A percentile compares a stretch with the other conserved stretches of the same genome.
phyloP scores from a whole-genome alignment of 2,113 vertebrate species.

The Butorides virescens region DNA sequence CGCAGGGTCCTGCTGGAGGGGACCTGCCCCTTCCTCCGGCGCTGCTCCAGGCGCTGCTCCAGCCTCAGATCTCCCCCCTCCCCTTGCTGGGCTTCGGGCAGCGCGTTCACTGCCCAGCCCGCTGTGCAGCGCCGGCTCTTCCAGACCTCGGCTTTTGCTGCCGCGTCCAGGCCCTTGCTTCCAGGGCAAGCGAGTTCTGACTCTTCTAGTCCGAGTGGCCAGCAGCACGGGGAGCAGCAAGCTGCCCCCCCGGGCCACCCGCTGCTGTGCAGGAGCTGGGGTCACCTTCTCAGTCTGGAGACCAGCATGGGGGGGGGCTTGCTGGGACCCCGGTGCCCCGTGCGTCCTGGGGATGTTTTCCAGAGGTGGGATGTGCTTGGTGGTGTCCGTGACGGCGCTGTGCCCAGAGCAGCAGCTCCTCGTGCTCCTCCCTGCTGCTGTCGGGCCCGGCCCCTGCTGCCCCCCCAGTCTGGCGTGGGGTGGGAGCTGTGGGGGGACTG shows the following conservation, averaged over 20 bases:
- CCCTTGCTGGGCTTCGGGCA: rapidly evolving
- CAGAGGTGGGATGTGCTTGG: not conserved
- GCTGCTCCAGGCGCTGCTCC: not conserved
- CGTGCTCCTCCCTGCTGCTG: rapidly evolving
- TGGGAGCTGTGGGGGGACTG: not conserved
- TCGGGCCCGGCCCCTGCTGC: not conserved
- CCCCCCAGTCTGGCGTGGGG: rapidly evolving
- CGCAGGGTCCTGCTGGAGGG: not conserved
- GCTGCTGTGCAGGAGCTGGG: not conserved
- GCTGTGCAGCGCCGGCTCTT: not conserved
- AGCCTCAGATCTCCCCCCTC: not conserved
- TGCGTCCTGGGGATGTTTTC: not conserved
- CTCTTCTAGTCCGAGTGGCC: rapidly evolving
- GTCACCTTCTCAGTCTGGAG: not conserved
- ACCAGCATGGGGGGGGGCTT: too few relatives aligned
- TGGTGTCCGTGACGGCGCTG: rapidly evolving
- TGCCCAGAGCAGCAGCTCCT: not conserved
- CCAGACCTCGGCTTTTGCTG: not conserved
- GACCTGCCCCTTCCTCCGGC: not conserved
- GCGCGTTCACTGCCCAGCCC: rapidly evolving
- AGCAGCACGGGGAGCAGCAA: not conserved
- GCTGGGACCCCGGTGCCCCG: rapidly evolving
- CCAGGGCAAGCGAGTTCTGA: not conserved
- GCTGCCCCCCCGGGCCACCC: not conserved
- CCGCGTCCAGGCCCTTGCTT: not conserved